Conservation (phyloP, 1,140 invertebrate genomes). For the Brachionus angularis region DNA sequence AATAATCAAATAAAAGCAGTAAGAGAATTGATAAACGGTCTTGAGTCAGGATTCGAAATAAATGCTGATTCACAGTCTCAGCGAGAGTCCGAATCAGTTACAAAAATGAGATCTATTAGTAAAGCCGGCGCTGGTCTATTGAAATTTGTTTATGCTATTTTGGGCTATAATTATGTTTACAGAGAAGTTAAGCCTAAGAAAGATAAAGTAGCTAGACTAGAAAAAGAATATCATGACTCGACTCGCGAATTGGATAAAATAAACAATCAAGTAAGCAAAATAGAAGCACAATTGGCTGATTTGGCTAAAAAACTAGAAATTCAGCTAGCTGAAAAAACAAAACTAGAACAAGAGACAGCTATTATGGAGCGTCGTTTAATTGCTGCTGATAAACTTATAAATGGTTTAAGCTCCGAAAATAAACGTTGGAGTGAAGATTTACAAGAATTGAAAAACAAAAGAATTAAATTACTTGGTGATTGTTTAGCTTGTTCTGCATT, state of each 20-base stretch:
- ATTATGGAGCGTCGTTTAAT: conserved; percentile 72
- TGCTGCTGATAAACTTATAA: conserved; percentile 78
- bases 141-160: conserved; percentile 76
- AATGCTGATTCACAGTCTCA: not conserved
- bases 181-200: conserved; percentile 81
- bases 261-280: conserved; percentile 68
- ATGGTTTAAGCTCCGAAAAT: conserved; percentile 74
- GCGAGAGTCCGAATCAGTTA: conserved; percentile 44
- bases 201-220: conserved; percentile 68
- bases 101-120: conserved; percentile 57
- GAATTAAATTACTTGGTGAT: conserved; percentile 71
- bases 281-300: conserved; percentile 67
- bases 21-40: not conserved
- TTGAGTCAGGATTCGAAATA: not conserved
- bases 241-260: conserved; percentile 70
- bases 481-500: conserved; percentile 77
- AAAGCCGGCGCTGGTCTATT: conserved; percentile 76
- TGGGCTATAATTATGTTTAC: conserved; percentile 77
- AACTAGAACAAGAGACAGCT: conserved; percentile 76
- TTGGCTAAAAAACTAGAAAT: conserved; percentile 71
- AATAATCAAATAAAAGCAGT: not conserved
- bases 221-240: conserved; percentile 63
- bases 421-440: conserved; percentile 72
- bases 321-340: conserved; percentile 69
- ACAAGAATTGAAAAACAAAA: conserved; percentile 65